A percentile compares a stretch with the other conserved stretches of the same genome.
phyloP scores from a whole-genome alignment of 2,797 vertebrate genomes.

The Thunnus albacares region DNA sequence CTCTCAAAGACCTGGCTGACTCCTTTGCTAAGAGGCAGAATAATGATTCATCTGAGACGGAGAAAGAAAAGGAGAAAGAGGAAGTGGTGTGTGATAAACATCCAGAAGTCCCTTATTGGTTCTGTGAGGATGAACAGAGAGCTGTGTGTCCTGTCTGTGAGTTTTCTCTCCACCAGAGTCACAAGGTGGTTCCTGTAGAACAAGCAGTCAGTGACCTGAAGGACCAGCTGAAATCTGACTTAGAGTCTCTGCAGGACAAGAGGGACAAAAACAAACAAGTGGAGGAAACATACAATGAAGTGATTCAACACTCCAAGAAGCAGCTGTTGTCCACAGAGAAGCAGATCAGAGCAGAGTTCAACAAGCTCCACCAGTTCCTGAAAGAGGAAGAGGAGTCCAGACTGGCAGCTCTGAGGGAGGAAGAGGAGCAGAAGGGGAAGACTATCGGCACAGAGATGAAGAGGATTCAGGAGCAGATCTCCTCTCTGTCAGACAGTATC shows the following conservation, averaged over 20 bases:
- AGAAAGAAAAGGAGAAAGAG: neutral
- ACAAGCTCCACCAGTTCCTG: too few species aligned
- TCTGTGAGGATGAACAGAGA: constrained; percentile 46
- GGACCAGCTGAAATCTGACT: constrained; percentile 32
- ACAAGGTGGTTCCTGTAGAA: constrained; percentile 56
- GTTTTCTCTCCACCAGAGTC: constrained; percentile 41
- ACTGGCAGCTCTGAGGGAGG: constrained; percentile 73
- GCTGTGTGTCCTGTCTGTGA: constrained; percentile 55
- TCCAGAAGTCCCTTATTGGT: constrained; percentile 9
- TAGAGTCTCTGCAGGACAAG: constrained; percentile 36
- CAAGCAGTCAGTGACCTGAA: constrained; percentile 44
- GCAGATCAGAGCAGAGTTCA: too few species aligned
- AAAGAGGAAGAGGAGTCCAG: constrained; percentile 79
- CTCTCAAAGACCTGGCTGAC: constrained; percentile 36
- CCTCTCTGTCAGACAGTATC: constrained; percentile 60
- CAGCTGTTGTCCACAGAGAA: too few species aligned
- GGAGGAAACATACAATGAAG: constrained; percentile 21
- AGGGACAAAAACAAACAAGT: constrained; percentile 14
- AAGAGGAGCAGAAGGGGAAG: constrained; percentile 69
- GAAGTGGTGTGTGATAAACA: constrained; percentile 24
- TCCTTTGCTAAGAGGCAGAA: constrained; percentile 9
- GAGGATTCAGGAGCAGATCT: constrained; percentile 61
- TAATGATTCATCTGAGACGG: too few species aligned
- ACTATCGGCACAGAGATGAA: constrained; percentile 53
- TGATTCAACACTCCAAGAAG: too few species aligned